phyloP scores from a whole-genome alignment of 2,888 invertebrate genomes.

The Julus scandinavius region DNA sequence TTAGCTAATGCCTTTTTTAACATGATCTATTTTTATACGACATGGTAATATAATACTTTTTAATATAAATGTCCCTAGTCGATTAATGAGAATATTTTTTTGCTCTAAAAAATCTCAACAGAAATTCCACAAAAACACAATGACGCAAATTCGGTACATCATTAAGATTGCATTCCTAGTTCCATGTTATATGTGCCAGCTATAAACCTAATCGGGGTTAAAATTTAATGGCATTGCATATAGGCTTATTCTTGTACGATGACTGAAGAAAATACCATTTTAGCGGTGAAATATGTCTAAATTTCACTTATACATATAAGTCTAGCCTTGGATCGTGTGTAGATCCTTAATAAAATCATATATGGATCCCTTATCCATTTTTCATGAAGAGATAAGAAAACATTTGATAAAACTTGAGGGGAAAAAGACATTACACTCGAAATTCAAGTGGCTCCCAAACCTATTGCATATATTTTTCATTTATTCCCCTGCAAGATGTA shows the following conservation, averaged over 20 bases:
- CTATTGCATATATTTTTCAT: not conserved
- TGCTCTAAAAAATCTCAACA: not conserved
- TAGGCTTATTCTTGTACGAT: not conserved
- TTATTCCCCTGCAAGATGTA: not conserved
- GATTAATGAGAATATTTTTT: too few relatives aligned
- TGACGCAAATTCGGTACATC: not conserved
- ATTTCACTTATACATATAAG: not conserved
- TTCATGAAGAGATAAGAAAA: slow-evolving; percentile 15
- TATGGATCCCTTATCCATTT: not conserved
- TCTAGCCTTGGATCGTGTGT: not conserved
- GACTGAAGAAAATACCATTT: not conserved
- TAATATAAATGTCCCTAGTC: too few relatives aligned
- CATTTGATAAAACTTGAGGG: not conserved
- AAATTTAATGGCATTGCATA: not conserved
- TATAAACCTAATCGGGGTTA: not conserved
- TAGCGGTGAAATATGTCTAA: not conserved
- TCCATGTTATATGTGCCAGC: not conserved
- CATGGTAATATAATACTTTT: too few relatives aligned
- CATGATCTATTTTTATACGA: too few relatives aligned
- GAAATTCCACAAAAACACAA: not conserved
- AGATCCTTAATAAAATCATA: slow-evolving; percentile 31
- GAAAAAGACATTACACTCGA: not conserved
- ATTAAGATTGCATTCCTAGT: not conserved
- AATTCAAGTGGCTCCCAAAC: not conserved
- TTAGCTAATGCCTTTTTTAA: too few relatives aligned